These are phyloP conservation scores for Podabrus alpinus DNA, from an alignment of 2,888 invertebrate genomes.

Conservation along the genomic window DNA sequence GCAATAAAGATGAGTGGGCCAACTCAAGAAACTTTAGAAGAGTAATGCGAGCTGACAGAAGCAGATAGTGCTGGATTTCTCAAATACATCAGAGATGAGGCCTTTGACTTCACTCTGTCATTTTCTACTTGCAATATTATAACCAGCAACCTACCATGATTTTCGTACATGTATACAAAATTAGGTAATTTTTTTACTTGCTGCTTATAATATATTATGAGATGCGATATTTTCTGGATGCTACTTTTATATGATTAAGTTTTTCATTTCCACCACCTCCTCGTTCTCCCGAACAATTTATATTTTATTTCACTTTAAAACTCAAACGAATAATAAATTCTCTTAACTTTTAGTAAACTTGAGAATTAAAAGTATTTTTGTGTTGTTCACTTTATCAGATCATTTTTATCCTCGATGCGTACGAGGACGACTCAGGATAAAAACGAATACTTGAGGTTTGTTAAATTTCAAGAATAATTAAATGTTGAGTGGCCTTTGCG, in stretches of 20 bases:
- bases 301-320: not conserved
- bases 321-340: not conserved
- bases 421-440: not conserved
- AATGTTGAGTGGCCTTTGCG: no score
- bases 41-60: slow-evolving; percentile 39
- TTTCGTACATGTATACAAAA: slow-evolving; percentile 9
- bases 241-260: not conserved
- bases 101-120: slow-evolving; percentile 29
- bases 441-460: not conserved
- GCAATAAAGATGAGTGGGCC: slow-evolving; percentile 50
- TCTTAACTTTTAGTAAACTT: not conserved
- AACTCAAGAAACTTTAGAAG: slow-evolving; percentile 34
- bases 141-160: slow-evolving; percentile 5
- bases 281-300: not conserved
- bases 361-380: not conserved
- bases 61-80: slow-evolving; percentile 36
- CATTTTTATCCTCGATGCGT: not conserved
- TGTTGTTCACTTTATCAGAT: not conserved
- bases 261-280: not conserved
- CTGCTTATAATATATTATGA: not conserved
- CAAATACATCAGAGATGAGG: slow-evolving; percentile 29
- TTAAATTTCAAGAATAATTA: no score
- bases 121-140: slow-evolving; percentile 15
- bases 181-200: slow-evolving; percentile 7
- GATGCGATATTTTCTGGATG: not conserved